Percentiles rank a stretch among this genome's conserved stretches.
phyloP scores from a whole-genome alignment of 2,888 invertebrate species.

The Netelia melanura region DNA sequence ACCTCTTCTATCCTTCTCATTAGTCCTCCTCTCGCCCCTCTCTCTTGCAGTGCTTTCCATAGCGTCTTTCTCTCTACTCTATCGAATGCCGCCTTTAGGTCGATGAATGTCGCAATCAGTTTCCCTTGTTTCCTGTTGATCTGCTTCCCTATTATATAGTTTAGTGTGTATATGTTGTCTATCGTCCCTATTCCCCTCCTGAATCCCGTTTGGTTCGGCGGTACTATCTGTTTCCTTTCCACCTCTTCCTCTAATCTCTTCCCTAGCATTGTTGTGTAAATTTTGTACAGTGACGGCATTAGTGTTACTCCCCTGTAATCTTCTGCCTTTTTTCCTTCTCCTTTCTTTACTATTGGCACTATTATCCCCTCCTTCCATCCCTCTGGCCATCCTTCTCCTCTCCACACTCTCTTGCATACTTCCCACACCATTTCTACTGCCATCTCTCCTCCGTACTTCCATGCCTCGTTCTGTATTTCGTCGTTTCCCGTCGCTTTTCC shows the following conservation, averaged over 20 bases:
- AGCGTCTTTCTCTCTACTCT: not conserved
- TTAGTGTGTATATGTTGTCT: not conserved
- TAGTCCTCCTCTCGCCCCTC: not conserved
- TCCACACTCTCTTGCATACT: slow-evolving; percentile 6
- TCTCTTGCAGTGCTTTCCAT: not conserved
- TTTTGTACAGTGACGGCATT: not conserved
- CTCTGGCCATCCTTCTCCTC: slow-evolving; percentile 14
- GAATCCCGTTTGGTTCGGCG: not conserved
- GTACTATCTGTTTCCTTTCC: not conserved
- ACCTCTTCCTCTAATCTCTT: not conserved
- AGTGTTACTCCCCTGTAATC: not conserved
- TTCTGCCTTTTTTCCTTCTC: not conserved
- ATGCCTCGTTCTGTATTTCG: not conserved
- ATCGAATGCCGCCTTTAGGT: not conserved
- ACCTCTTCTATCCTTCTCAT: not conserved
- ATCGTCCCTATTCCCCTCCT: not conserved
- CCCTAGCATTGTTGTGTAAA: not conserved
- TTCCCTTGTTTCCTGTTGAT: not conserved
- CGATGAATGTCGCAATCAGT: not conserved
- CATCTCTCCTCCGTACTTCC: not conserved
- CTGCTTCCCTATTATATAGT: not conserved
- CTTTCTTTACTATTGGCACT: not conserved
- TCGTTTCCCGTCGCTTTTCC: not conserved
- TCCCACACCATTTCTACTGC: not conserved
- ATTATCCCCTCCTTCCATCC: not conserved